Evolutionary conservation across 2,888 invertebrate species (phyloP), one percentile per base, ranked within the genome.

Genomic region (Argyresthia albistria): DNA sequence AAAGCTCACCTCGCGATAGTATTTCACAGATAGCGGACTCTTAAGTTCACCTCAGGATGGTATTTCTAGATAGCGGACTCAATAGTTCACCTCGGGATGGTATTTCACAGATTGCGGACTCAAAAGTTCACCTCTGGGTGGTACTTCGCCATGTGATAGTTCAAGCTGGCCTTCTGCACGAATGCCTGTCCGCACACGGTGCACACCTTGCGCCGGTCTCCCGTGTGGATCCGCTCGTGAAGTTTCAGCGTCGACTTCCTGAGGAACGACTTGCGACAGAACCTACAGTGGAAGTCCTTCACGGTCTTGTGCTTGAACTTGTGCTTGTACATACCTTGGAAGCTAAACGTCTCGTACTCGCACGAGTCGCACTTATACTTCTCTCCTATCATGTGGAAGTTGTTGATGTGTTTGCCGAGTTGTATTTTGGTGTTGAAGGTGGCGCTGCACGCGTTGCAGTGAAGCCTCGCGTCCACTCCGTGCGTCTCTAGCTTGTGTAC

Each of bases 351-450:
- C 36, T 79, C 80, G 51, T 73, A 83, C 0, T 82, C 80, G 50
- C 84, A 84, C 1, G 63, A 59, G 1, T 73, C 66, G 37, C 83
- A 84, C 36, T 74, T 73, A 15, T 68, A 66, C 45, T 68, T 71
- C 55, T 73, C 70, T 0, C 84, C 84, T 0, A 84, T 56, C 81
- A 81, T 83, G 15, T 84, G 84, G 35, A 73, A 84, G 9, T 64
- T 72, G 53, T 80, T 76, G 0, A 67, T 75, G 35, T 84, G 84
- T 15, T 70, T 76, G 0, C 65, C 50, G 0, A 83, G 52, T 35
- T 79, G 78, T 0, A 69, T 59, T 56, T 73, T 71, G 0, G 74
- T 71, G 57, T 80, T 80, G 55, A 80, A 84, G 0, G 53, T 59
- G 1, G 70, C 69, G 11, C 74, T 75, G 59, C 84, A 84, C 0